Evolutionary conservation across 2,888 invertebrate species (phyloP).

Genomic region (Cancer borealis): DNA sequence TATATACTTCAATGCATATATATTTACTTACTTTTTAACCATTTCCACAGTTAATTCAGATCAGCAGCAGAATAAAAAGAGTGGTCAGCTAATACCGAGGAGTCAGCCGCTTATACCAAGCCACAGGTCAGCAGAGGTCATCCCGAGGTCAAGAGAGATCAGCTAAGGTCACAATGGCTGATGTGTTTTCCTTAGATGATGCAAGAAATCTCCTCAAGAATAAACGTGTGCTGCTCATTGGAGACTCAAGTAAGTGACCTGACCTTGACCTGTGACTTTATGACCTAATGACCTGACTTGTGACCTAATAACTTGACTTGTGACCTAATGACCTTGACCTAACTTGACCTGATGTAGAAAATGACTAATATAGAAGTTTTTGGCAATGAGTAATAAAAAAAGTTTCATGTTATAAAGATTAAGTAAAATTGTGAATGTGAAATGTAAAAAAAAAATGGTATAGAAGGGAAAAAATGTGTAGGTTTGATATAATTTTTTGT

Average conservation of each 20-base stretch:
- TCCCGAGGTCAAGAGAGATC: not conserved
- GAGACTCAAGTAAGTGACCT: constrained; percentile 67
- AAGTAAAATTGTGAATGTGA: not conserved
- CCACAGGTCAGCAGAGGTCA: not conserved
- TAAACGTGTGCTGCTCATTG: constrained; percentile 57
- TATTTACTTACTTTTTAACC: no score
- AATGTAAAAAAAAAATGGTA: not conserved
- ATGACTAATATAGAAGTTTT: no score
- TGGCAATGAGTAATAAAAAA: no score
- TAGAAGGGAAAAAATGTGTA: not conserved
- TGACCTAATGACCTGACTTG: no score
- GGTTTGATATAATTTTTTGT: not conserved
- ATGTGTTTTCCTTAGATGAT: constrained; percentile 56
- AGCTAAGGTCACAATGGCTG: constrained; percentile 50
- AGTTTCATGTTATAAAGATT: not conserved
- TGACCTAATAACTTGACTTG: not conserved
- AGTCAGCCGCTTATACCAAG: not conserved
- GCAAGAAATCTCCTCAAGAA: constrained; percentile 41
- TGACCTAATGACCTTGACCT: no score
- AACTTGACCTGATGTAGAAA: no score
- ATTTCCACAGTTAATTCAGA: no score
- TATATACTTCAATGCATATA: no score
- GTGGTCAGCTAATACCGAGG: no score
- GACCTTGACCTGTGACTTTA: no score
- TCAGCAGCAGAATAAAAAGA: no score